Evolutionary conservation across 2,888 invertebrate genomes (phyloP).

Genomic region (Scotopteryx bipunctaria): DNA sequence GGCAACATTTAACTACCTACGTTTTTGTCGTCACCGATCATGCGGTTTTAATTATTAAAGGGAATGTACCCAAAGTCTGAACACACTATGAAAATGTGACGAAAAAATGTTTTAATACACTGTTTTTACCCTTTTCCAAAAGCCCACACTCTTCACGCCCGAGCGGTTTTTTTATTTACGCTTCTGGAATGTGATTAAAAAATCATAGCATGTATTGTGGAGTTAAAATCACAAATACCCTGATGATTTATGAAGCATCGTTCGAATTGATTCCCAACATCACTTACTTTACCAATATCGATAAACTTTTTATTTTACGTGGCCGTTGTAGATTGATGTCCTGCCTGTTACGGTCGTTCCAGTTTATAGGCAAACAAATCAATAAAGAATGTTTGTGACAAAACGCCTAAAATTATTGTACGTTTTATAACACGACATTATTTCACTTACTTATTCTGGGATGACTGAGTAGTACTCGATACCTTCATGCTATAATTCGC

Average conservation of each 20-base stretch:
- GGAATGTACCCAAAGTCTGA: not conserved
- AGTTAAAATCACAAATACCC: too few relatives aligned
- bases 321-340: slow-evolving; percentile 13
- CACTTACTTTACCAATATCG: slow-evolving; percentile 5
- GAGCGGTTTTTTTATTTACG: too few relatives aligned
- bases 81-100: not conserved
- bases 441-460: not conserved
- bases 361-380: slow-evolving; percentile 15
- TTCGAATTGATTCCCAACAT: slow-evolving; percentile 2
- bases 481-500: too few relatives aligned
- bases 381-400: slow-evolving; percentile 8
- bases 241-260: slow-evolving; percentile 1
- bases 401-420: not conserved
- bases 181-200: too few relatives aligned
- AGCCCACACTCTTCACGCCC: too few relatives aligned
- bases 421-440: not conserved
- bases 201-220: too few relatives aligned
- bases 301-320: slow-evolving; percentile 18
- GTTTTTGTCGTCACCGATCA: too few relatives aligned
- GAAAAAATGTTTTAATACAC: too few relatives aligned
- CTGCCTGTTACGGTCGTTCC: slow-evolving; percentile 2
- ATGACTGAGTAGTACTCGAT: too few relatives aligned
- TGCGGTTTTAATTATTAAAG: not conserved
- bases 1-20: too few relatives aligned
- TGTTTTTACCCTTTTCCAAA: too few relatives aligned